Evolutionary conservation across 2,888 invertebrate genomes (phyloP), one percentile per base, ranked within the genome.

Genomic region (Heliconius ismenius): DNA sequence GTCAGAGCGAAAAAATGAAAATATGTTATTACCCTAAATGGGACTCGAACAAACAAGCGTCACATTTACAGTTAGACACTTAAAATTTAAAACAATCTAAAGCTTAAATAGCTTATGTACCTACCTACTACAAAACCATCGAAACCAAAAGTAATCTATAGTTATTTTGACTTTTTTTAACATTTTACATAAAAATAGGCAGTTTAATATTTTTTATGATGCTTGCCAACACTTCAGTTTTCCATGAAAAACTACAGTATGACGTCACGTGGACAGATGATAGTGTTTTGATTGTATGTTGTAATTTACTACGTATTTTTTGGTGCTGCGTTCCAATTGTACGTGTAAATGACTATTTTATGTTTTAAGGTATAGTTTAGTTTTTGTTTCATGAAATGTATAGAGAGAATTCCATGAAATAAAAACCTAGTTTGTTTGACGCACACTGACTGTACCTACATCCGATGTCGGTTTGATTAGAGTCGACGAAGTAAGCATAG

Each of bases 221-320:
- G 54, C 28, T 26, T 32, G 49, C 54, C 69, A 43, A 69, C 49
- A 13, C 54, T 69, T 54, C n/a, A 43, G 28, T 26, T 69, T 54
- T 54, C 21, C 28, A 28, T 69, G 69, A 69, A 69, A 69, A 69
- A 54, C 28, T 49, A 69, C 49, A 32, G 54, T 13, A 32, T 69
- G 54, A 49, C 49, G 58, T 58, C 58, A 54, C 69, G 49, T 70
- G 54, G 70, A 7, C 54, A 49, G n/a, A 54, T 49, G 28, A 70
- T 70, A 49, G 54, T 28, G 54, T 70, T 54, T 54, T 70, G 70
- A 70, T 70, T 49, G 54, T 70, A 49, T 70, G n/a, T 70, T 58
- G 54, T 49, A 70, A 54, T 70, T 70, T 70, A 70, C 32, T 28
- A 21, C 26, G 70, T 28, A 32, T 49, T 21, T 58, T 69, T 54